Evolutionary conservation across 1,140 invertebrate species (phyloP), one percentile per base, ranked within the genome.

Genomic region (Anastrepha ludens): DNA sequence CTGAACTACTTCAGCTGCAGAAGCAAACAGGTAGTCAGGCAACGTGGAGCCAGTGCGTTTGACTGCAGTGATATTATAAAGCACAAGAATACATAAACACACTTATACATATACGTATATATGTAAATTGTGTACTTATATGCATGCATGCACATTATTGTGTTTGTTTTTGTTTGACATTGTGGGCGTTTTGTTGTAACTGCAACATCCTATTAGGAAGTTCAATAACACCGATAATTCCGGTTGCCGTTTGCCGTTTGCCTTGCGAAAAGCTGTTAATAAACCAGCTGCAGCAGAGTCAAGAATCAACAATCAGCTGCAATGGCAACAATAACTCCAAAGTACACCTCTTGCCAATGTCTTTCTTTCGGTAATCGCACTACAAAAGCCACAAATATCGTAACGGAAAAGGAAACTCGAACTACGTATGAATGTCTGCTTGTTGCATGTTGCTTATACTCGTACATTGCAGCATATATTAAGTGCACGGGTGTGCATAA

Each of bases 191-290:
- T 29, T 67, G 86, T 62, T 47, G 60, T 58, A 39, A 15, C 44
- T 58, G 67, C 29, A 3, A 44, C 86, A 67, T 70, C 65, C 65
- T 70, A 55, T 87, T 87, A 62, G 86, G 65, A 87, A 87, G 86
- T 87, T 87, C 86, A 87, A 87, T 87, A 87, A 70, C 65, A 87
- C 58, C 67, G 39, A 44, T 39, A 7, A 62, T 70, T 58, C 64
- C n/a, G 29, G 47, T 70, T 58, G 39, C 64, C 58, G 64, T 70
- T 70, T 58, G 39, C 64, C 58, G 64, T 70, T 55, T 44, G 50
- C 86, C 44, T 20, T 87, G 50, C 58, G 58, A 39, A 47, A 87
- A 87, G 47, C 41, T 86, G 65, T 58, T 70, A 39, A 70, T 70
- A 70, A 58, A 64, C 44, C 29, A 5, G 58, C 41, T 70, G 67